A percentile compares a stretch with the other conserved stretches of the same genome.
Evolutionary conservation across 1,140 invertebrate genomes (phyloP).

Genomic region (Anastrepha obliqua): DNA sequence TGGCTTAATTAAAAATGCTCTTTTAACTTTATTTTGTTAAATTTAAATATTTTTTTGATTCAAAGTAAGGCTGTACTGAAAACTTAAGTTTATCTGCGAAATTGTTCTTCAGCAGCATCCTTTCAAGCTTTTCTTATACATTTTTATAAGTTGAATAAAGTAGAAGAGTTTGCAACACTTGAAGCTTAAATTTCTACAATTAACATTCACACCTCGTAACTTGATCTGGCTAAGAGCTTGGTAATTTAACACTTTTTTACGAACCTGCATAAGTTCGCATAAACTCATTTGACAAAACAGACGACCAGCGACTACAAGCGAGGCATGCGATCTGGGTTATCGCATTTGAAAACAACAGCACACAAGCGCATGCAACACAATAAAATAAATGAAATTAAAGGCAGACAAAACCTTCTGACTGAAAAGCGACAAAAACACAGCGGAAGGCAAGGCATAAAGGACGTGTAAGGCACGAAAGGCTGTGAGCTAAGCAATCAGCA

Average conservation of each 20-base stretch:
- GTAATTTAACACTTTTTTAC: neutral
- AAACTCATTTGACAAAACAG: slow-evolving; percentile 11
- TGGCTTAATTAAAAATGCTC: too few relatives aligned
- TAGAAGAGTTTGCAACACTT: too few relatives aligned
- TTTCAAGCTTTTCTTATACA: too few relatives aligned
- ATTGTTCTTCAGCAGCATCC: too few relatives aligned
- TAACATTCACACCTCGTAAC: neutral
- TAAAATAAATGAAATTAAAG: slow-evolving; percentile 28
- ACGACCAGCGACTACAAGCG: neutral
- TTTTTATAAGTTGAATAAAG: too few relatives aligned
- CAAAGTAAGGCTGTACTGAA: too few relatives aligned
- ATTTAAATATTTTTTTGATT: too few relatives aligned
- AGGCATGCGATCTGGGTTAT: neutral
- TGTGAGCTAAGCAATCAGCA: neutral
- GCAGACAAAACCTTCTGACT: slow-evolving; percentile 1
- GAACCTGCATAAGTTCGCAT: neutral
- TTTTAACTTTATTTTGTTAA: too few relatives aligned
- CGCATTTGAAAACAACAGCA: neutral
- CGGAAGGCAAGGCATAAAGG: neutral
- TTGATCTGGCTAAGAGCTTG: neutral
- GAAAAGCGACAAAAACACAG: neutral
- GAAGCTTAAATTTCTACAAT: too few relatives aligned
- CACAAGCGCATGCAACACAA: neutral
- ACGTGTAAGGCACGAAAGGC: neutral
- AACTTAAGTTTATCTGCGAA: too few relatives aligned